phyloP scores from a whole-genome alignment of 2,797 vertebrate species.

The Hyperoplus lanceolatus region DNA sequence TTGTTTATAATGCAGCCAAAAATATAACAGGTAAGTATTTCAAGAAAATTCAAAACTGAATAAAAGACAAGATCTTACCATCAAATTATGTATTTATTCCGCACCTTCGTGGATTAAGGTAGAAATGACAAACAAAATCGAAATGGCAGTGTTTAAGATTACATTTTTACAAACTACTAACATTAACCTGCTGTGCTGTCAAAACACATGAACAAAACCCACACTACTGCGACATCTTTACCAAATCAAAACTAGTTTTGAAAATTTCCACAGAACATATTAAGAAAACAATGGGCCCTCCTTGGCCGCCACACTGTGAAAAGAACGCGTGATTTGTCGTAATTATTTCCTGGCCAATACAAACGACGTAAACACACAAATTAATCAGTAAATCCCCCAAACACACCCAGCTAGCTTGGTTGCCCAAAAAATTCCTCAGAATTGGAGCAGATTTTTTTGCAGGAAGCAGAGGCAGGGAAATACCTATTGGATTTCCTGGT shows the following conservation, averaged over 20 bases:
- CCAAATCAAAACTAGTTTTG: conserved; percentile 6
- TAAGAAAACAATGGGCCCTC: conserved; percentile 64
- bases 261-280: conserved; percentile 34
- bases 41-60: neutral
- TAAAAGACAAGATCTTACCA: neutral
- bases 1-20: neutral
- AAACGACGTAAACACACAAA: conserved; percentile 74
- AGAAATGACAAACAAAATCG: conserved; percentile 16
- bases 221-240: neutral
- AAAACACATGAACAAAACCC: conserved; percentile 6
- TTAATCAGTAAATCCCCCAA: conserved; percentile 74
- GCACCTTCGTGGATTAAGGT: neutral
- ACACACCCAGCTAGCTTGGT: conserved; percentile 43
- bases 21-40: neutral
- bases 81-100: neutral
- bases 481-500: conserved; percentile 78
- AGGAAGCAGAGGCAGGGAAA: conserved; percentile 79
- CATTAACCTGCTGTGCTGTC: neutral
- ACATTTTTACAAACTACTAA: conserved; percentile 28
- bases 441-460: conserved; percentile 67
- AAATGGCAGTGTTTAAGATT: conserved; percentile 34
- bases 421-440: conserved; percentile 71
- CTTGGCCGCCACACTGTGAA: conserved; percentile 42
- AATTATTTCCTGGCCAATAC: conserved; percentile 57
- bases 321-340: conserved; percentile 51